These are phyloP conservation scores for Phrynocephalus vlangalii DNA, from an alignment of 2,797 vertebrate genomes.

Conservation along the genomic window DNA sequence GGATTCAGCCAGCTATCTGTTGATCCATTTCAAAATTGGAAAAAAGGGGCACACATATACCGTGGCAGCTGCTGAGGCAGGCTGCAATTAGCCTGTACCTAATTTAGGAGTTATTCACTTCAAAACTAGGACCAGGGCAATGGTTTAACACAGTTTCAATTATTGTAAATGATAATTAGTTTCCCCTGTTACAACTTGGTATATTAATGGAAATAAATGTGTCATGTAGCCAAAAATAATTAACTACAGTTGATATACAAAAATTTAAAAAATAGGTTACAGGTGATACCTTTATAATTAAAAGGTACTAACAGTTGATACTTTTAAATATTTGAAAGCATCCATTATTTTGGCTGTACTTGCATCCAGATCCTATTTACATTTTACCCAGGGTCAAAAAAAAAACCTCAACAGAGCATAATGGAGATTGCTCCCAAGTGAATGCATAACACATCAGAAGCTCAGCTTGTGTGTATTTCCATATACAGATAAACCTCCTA, in stretches of 20 bases:
- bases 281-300: neutral
- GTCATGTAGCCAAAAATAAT: neutral
- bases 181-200: neutral
- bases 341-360: neutral
- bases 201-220: neutral
- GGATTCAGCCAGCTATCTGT: neutral
- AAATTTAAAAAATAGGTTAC: neutral
- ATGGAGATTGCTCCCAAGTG: neutral
- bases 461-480: conserved; percentile 19
- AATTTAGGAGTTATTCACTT: neutral
- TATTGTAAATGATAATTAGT: neutral
- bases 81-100: no score
- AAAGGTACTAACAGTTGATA: neutral
- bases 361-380: neutral
- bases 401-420: neutral
- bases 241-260: neutral
- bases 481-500: neutral
- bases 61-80: neutral
- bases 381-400: neutral
- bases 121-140: neutral
- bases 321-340: neutral
- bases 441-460: neutral
- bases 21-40: neutral
- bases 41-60: neutral
- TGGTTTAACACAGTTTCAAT: neutral